Evolutionary conservation across 2,888 invertebrate genomes (phyloP).

Genomic region (Aphodius granarius): DNA sequence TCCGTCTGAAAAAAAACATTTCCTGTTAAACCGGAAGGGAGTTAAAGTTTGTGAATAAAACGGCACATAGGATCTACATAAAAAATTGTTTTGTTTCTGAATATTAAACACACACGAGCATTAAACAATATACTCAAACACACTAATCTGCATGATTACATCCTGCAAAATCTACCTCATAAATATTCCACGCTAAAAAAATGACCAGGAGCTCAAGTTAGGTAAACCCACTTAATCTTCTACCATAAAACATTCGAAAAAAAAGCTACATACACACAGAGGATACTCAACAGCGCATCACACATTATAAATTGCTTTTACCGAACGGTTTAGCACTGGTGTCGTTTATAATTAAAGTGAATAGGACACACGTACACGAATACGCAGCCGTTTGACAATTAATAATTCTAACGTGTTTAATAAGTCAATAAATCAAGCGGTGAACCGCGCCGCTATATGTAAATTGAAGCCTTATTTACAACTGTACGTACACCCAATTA

Average conservation of each 20-base stretch:
- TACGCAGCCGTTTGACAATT: conserved; percentile 14
- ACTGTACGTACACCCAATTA: conserved; percentile 23
- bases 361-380: not conserved
- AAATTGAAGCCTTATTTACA: conserved; percentile 25
- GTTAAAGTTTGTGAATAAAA: no score
- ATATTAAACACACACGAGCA: no score
- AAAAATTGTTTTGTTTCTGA: no score
- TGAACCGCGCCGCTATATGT: conserved; percentile 19
- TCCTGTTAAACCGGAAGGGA: no score
- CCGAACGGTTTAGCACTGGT: not conserved
- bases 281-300: not conserved
- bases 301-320: not conserved
- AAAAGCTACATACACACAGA: not conserved
- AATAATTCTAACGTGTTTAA: conserved; percentile 25
- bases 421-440: conserved; percentile 25
- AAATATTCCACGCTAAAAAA: not conserved
- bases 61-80: no score
- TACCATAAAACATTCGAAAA: not conserved
- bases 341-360: not conserved
- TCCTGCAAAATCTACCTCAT: not conserved
- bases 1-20: no score
- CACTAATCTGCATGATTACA: not conserved
- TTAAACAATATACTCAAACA: not conserved
- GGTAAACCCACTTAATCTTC: not conserved
- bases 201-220: not conserved